Evolutionary conservation across 2,113 vertebrate genomes (phyloP).

Genomic region (Ovis aries): ARS-UI_Ramb_v3.0 NC_056072.1:1860501-1861000

Average conservation of each 20-base stretch:
- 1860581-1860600: neutral
- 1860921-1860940: neutral
- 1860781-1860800: too few species aligned
- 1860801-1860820: neutral
- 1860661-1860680: neutral
- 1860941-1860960: neutral
- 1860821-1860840: too few species aligned
- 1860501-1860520: neutral
- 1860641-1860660: neutral
- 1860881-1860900: too few species aligned
- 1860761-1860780: neutral
- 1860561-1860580: neutral
- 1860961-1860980: neutral
- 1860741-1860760: neutral
- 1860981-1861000: neutral
- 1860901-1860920: too few species aligned
- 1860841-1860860: fast-evolving
- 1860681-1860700: neutral
- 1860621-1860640: neutral
- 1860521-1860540: neutral
- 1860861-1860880: too few species aligned
- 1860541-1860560: neutral
- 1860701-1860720: neutral
- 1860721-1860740: neutral
- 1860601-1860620: neutral